Percentiles rank a stretch among this genome's conserved stretches.
Conservation (phyloP, 1,140 invertebrate genomes). For the Zaprionus camerounensis region DNA sequence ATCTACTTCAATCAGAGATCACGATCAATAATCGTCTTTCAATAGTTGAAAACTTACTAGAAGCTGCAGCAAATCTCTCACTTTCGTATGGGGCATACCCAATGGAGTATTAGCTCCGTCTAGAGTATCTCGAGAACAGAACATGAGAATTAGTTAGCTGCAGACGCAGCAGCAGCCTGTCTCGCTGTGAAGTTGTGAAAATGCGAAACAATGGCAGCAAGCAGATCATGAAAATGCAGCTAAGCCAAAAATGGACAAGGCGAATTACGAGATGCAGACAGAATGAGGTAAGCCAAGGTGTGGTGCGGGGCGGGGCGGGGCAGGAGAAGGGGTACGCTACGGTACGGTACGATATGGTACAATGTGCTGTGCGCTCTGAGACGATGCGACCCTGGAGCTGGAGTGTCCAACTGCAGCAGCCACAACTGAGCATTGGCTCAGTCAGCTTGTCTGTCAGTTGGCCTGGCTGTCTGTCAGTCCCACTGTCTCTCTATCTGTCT, state of each 20-base stretch:
- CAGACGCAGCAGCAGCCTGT: conserved; percentile 32
- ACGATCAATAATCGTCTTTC: no score
- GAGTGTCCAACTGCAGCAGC: conserved; percentile 31
- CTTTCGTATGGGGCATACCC: neutral
- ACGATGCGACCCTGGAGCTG: conserved; percentile 40
- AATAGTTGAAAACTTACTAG: no score
- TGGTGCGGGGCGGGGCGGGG: neutral
- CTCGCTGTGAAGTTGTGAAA: conserved; percentile 64
- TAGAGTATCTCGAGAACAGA: conserved; percentile 22
- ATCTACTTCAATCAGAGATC: no score
- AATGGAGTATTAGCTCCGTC: neutral
- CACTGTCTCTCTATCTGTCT: conserved; percentile 23
- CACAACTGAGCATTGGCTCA: conserved; percentile 18
- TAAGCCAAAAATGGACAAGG: conserved; percentile 71
- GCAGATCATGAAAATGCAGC: conserved; percentile 65
- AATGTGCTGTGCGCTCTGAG: conserved; percentile 5
- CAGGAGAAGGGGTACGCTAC: no score
- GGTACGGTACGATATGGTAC: conserved; percentile 29
- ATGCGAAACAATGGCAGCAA: conserved; percentile 75
- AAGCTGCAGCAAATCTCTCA: neutral
- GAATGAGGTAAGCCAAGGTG: conserved; percentile 3
- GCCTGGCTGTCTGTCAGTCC: conserved; percentile 11
- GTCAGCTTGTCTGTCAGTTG: conserved; percentile 17
- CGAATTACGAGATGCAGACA: conserved; percentile 60
- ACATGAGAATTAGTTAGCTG: conserved; percentile 50